Evolutionary conservation across 2,113 vertebrate genomes (phyloP), one percentile per base, ranked within the genome.

Genomic region (Nymphicus hollandicus): DNA sequence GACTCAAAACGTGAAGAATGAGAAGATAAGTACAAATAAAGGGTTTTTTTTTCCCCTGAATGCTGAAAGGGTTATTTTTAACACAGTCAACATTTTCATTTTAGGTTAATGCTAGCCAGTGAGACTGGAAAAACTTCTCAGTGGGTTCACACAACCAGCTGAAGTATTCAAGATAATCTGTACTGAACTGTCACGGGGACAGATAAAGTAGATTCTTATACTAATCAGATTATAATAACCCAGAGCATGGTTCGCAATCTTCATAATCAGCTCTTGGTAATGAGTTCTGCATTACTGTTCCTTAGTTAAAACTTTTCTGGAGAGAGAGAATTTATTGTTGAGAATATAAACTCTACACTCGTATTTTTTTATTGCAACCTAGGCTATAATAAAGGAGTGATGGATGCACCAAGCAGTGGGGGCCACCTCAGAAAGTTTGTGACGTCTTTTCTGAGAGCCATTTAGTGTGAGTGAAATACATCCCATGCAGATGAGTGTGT

Each of bases 21-120:
- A 89, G 49, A 92, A 84, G 53, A 61, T 72, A 93, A 96, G 92
- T 94, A 94, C 65, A 87, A 93, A 84, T 73, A 79, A 72, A 77
- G 11, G 31, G 64, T 4, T 37, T 65, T 39, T 70, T 78, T 86
- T 53, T 44, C 1, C 5, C 17, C 31, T 81, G n/a, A 86, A 84
- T 70, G 33, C 49, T 55, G 87, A 94, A 96, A 95, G 89, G 66
- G 90, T 87, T 95, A 95, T 92, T 95, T 95, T 96, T 91, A 83
- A 71, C 76, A 88, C 25, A 76, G 68, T 91, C 66, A 77, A 89
- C 47, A 79, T 86, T 92, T 91, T 89, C 13, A 15, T 83, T 93
- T 91, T 9, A 61, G 73, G 35, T 79, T 89, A 73, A 64, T 37
- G 43, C 31, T 43, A 73, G n/a, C 70, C 76, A 41, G 49, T 68